Evolutionary conservation across 1,140 invertebrate species (phyloP).

Genomic region (Heliconius congener): DNA sequence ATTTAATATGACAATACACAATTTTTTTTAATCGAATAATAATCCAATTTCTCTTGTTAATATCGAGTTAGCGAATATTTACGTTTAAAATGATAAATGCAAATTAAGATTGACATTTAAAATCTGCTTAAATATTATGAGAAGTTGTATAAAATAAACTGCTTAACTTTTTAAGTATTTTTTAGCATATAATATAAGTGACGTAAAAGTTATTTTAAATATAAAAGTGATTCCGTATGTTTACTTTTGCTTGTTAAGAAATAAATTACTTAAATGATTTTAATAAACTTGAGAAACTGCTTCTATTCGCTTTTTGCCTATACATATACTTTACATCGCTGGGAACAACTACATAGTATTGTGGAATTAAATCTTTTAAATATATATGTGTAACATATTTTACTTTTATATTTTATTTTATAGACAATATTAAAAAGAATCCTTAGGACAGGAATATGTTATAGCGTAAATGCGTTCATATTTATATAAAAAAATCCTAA

Average conservation of each 20-base stretch:
- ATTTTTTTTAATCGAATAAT: neutral
- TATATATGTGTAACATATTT: too few species aligned
- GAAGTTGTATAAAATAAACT: neutral
- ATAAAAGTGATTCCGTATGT: neutral
- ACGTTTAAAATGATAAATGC: neutral
- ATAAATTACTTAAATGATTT: neutral
- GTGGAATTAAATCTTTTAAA: neutral
- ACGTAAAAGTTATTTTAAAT: neutral
- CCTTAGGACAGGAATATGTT: too few species aligned
- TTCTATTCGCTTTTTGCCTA: neutral
- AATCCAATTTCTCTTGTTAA: neutral
- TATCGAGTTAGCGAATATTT: neutral
- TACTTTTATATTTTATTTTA: too few species aligned
- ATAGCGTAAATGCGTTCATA: too few species aligned
- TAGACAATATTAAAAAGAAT: too few species aligned
- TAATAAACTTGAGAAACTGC: neutral
- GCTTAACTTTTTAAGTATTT: neutral
- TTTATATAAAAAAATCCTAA: too few species aligned
- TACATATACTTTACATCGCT: neutral
- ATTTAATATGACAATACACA: constrained; percentile 2
- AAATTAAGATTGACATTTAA: neutral
- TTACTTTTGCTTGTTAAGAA: neutral
- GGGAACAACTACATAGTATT: neutral
- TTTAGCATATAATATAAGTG: neutral
- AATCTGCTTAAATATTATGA: neutral